These are phyloP conservation scores for Pristionchus entomophagus DNA, from an alignment of 2,888 invertebrate genomes.

Conservation along the genomic window DNA sequence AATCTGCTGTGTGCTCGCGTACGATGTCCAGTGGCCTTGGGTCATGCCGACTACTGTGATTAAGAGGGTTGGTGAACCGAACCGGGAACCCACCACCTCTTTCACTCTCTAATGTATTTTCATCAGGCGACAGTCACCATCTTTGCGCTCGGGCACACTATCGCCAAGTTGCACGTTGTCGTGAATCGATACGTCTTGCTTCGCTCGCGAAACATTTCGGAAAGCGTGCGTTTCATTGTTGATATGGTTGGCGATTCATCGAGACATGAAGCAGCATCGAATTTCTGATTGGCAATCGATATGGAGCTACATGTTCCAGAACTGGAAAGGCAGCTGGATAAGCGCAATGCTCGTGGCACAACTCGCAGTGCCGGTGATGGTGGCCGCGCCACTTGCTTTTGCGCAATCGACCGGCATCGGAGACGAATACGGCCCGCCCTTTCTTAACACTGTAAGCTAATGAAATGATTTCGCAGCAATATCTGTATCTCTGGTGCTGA, in stretches of 20 bases:
- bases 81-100: too few relatives aligned
- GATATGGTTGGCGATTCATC: background rate
- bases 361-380: background rate
- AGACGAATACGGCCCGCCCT: background rate
- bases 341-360: background rate
- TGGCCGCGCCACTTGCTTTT: background rate
- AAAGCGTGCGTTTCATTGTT: background rate
- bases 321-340: background rate
- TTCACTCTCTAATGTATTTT: too few relatives aligned
- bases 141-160: background rate
- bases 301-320: too few relatives aligned
- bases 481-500: too few relatives aligned
- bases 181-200: background rate
- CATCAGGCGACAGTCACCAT: background rate
- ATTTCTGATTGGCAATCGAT: too few relatives aligned
- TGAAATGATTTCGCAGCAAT: background rate
- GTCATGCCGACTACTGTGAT: background rate
- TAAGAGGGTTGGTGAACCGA: background rate
- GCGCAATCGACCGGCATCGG: background rate
- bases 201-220: background rate
- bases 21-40: background rate
- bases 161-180: background rate
- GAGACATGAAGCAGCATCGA: background rate
- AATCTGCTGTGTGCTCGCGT: background rate
- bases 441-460: background rate